Conservation (phyloP, 2,113 vertebrate genomes). For the Anoura caudifer region DNA sequence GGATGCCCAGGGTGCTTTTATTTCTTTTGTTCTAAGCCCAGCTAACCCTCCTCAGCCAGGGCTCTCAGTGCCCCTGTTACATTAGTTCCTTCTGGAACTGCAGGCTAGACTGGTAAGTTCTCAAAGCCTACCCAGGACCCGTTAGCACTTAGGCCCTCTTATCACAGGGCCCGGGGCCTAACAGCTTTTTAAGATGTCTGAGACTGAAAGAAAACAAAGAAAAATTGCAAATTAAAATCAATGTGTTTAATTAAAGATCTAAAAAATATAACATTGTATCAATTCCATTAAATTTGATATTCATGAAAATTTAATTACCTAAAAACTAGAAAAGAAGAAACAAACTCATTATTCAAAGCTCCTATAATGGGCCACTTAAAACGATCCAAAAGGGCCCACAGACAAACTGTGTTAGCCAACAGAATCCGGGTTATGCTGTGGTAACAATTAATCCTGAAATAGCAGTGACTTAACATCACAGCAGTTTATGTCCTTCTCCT, state of each 20-base stretch:
- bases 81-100: background rate
- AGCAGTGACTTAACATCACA: background rate
- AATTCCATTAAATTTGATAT: constrained; percentile 68
- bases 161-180: background rate
- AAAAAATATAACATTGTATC: constrained; percentile 53
- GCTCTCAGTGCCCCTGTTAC: background rate
- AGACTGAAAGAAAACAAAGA: constrained; percentile 30
- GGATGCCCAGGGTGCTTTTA: background rate
- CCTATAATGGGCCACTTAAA: constrained; percentile 18
- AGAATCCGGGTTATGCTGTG: background rate
- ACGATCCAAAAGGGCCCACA: background rate
- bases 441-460: background rate
- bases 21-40: background rate
- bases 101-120: background rate
- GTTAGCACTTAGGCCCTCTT: background rate
- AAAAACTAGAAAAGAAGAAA: constrained; percentile 60
- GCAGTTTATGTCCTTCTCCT: background rate
- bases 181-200: background rate
- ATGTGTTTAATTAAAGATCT: constrained; percentile 68
- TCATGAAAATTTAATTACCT: constrained; percentile 70
- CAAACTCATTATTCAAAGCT: constrained; percentile 42
- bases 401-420: background rate
- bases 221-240: constrained; percentile 62
- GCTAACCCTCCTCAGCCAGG: background rate
- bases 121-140: background rate